Conservation (phyloP, 2,797 vertebrate species). For the Liasis olivaceus region DNA sequence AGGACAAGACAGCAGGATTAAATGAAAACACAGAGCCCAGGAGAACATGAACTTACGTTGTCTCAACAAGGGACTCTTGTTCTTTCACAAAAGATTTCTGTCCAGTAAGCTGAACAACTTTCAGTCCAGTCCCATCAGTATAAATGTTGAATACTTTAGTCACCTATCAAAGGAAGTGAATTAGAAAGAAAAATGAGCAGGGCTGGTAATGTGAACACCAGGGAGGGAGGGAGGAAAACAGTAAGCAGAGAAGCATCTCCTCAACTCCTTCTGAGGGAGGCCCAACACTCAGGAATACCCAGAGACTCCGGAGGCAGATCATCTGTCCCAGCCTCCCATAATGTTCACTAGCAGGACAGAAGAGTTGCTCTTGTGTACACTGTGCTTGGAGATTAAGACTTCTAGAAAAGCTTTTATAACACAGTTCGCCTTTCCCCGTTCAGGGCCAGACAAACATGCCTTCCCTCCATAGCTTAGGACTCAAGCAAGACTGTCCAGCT, state of each 20-base stretch:
- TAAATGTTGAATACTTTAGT: constrained; percentile 89
- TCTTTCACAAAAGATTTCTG: constrained; percentile 88
- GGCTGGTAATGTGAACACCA: not conserved
- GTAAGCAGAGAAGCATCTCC: not conserved
- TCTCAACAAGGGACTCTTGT: constrained; percentile 82
- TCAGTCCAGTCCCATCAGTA: constrained; percentile 81
- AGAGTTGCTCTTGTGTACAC: not conserved
- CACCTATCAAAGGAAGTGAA: constrained; percentile 75
- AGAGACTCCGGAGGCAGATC: not conserved
- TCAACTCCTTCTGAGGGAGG: not conserved
- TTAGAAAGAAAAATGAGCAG: not conserved
- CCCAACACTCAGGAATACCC: not conserved
- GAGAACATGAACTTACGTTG: constrained; percentile 74
- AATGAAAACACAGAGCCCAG: constrained; percentile 19
- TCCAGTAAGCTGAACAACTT: constrained; percentile 85
- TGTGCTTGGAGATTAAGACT: not conserved
- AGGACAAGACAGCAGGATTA: not conserved
- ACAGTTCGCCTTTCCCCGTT: no score
- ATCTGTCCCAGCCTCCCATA: not conserved
- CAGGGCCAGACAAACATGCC: no score
- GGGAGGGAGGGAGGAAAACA: not conserved
- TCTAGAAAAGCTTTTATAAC: no score
- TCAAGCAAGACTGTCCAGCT: not conserved
- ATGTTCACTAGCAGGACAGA: not conserved
- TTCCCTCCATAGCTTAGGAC: no score